phyloP scores from a whole-genome alignment of 2,888 invertebrate species.

The Rutpela maculata region DNA sequence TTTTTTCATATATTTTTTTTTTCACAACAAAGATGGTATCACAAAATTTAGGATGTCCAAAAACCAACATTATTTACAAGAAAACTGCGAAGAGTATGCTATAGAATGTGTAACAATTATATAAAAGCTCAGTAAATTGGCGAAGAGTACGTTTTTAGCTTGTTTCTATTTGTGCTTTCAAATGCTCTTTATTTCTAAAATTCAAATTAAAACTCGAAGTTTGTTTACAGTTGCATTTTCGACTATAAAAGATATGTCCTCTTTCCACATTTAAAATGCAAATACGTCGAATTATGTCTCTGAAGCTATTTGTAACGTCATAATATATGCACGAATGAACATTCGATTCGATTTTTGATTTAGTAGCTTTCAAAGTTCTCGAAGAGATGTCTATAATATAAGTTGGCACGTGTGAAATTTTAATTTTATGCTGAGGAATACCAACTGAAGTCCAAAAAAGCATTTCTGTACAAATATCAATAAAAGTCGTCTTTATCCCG shows the following conservation, averaged over 20 bases:
- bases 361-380: slow-evolving; percentile 24
- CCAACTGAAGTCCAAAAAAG: slow-evolving; percentile 15
- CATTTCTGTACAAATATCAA: no score
- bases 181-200: not conserved
- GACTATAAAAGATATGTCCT: slow-evolving; percentile 15
- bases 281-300: slow-evolving; percentile 37
- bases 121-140: no score
- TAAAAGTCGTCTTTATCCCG: no score
- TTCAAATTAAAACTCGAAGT: slow-evolving; percentile 23
- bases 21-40: no score
- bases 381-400: slow-evolving; percentile 31
- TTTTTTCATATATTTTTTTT: no score
- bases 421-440: slow-evolving; percentile 23
- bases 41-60: no score
- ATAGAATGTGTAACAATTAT: no score
- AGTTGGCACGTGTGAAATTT: slow-evolving; percentile 28
- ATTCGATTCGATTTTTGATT: slow-evolving; percentile 38
- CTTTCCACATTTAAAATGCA: slow-evolving; percentile 32
- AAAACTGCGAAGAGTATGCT: no score
- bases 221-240: slow-evolving; percentile 29
- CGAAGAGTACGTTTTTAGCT: no score
- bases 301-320: slow-evolving; percentile 30
- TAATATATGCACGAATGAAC: slow-evolving; percentile 36
- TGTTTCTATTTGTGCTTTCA: no score
- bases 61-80: no score